These are phyloP conservation scores for Rhagologus leucostigma DNA, from an alignment of 2,113 vertebrate genomes.

Conservation along the genomic window DNA sequence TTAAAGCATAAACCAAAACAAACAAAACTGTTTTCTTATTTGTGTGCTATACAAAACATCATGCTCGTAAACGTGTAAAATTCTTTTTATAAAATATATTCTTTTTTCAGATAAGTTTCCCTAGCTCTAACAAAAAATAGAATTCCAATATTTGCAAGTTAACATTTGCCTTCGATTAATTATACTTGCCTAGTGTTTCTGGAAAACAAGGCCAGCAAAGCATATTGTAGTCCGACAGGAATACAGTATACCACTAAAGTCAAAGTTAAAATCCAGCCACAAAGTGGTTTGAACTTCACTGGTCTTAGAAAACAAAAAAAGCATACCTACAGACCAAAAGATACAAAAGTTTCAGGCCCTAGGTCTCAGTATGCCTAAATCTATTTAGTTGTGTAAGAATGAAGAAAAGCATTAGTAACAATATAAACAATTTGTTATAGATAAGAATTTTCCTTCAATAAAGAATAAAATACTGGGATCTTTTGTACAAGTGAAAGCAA, in stretches of 20 bases:
- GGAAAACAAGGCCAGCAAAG: background rate
- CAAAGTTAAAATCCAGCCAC: background rate
- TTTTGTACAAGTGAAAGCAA: background rate
- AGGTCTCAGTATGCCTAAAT: background rate
- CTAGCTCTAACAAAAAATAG: background rate
- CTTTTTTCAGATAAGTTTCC: background rate
- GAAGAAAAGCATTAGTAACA: background rate
- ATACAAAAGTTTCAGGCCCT: background rate
- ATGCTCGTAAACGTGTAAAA: background rate
- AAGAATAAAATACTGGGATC: background rate
- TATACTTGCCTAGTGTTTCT: background rate
- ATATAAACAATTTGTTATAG: background rate
- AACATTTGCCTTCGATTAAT: background rate
- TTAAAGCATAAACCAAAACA: background rate
- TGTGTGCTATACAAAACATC: background rate
- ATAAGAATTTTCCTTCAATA: background rate
- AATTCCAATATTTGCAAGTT: background rate
- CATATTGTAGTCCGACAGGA: background rate
- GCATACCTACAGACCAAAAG: background rate
- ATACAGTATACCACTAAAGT: background rate
- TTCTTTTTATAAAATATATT: background rate
- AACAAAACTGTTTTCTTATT: background rate
- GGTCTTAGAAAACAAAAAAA: background rate
- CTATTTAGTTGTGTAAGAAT: background rate
- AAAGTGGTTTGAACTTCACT: background rate